phyloP scores from a whole-genome alignment of 2,113 vertebrate species.

The Ibidorhyncha struthersii region DNA sequence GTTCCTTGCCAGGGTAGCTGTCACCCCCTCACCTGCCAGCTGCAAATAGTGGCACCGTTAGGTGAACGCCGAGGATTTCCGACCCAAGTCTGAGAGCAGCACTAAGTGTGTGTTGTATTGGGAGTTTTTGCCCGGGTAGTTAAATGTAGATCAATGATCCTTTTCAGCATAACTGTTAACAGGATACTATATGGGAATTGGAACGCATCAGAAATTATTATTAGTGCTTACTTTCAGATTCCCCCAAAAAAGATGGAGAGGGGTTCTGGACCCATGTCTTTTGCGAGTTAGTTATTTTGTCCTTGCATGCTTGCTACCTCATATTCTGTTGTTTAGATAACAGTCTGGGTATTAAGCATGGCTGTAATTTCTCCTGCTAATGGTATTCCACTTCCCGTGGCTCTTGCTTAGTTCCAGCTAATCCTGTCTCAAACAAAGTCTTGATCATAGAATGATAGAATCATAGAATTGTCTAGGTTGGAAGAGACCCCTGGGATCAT shows the following conservation, averaged over 20 bases:
- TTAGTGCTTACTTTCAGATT: not conserved
- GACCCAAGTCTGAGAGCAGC: not conserved
- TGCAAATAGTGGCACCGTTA: not conserved
- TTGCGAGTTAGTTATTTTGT: not conserved
- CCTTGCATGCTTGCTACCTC: not conserved
- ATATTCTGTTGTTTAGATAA: not conserved
- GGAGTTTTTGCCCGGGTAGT: not conserved
- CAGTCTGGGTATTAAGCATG: not conserved
- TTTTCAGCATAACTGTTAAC: not conserved
- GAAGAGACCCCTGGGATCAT: no score
- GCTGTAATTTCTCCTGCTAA: not conserved
- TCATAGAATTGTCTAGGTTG: no score
- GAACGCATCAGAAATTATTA: not conserved
- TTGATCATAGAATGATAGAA: no score
- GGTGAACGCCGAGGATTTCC: not conserved
- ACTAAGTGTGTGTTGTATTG: not conserved
- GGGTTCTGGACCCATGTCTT: not conserved
- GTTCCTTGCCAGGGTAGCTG: not conserved
- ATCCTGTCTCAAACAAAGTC: not conserved
- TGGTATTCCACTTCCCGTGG: not conserved
- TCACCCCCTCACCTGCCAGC: not conserved
- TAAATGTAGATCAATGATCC: not conserved
- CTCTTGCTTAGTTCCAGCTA: not conserved
- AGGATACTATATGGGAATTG: not conserved
- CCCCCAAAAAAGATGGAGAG: not conserved